Evolutionary conservation across 2,797 vertebrate genomes (phyloP).

Genomic region (Mus caroli): DNA sequence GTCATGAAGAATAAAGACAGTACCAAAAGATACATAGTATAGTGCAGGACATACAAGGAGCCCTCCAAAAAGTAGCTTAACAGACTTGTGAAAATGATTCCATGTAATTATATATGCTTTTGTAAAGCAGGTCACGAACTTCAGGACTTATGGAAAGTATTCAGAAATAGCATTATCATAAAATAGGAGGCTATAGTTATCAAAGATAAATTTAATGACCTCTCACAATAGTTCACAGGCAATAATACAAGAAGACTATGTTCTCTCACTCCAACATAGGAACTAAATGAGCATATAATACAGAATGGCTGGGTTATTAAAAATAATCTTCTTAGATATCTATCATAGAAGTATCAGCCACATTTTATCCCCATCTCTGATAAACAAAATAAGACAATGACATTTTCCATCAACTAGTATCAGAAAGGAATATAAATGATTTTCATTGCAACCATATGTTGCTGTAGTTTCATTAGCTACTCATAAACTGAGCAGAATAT

Average conservation of each 20-base stretch:
- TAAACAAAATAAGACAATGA: slow-evolving; percentile 15
- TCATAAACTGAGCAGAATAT: slow-evolving; percentile 34
- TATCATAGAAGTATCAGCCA: neutral
- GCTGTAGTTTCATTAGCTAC: slow-evolving; percentile 32
- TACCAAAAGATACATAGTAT: neutral
- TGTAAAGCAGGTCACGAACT: slow-evolving; percentile 4
- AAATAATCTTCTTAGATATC: slow-evolving; percentile 42
- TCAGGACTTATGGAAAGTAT: neutral
- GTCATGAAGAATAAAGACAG: slow-evolving; percentile 12
- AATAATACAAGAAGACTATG: neutral
- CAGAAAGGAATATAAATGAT: slow-evolving; percentile 57
- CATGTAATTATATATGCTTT: neutral
- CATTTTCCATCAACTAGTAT: slow-evolving; percentile 53
- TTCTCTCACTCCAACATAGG: neutral
- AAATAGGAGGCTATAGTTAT: neutral
- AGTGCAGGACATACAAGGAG: neutral
- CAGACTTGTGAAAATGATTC: slow-evolving; percentile 33
- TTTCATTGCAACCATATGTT: slow-evolving; percentile 28
- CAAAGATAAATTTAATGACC: slow-evolving; percentile 62
- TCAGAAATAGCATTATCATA: slow-evolving; percentile 16
- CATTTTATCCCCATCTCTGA: slow-evolving; percentile 46
- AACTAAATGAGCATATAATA: slow-evolving; percentile 29
- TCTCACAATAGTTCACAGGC: slow-evolving; percentile 1
- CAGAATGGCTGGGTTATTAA: neutral
- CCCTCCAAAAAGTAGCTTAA: neutral